A percentile compares a stretch with the other conserved stretches of the same genome.
Evolutionary conservation across 1,140 invertebrate genomes (phyloP).

Genomic region (Acromyrmex heyeri): DNA sequence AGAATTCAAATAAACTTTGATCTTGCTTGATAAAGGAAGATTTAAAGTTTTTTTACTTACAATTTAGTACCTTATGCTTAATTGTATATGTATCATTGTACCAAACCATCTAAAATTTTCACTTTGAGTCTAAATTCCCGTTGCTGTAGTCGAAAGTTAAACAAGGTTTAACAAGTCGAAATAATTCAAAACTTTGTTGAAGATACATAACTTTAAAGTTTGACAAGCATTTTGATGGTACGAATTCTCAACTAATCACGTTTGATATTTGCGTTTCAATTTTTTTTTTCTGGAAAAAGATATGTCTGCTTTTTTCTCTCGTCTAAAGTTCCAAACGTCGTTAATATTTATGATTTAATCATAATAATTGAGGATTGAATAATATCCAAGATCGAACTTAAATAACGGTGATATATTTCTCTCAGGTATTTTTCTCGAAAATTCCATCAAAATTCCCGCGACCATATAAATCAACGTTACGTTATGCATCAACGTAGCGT

Average conservation of each 20-base stretch:
- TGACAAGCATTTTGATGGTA: neutral
- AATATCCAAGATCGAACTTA: neutral
- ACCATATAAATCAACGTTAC: slow-evolving; percentile 40
- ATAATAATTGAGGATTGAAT: neutral
- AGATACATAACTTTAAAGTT: neutral
- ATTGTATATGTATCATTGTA: no score
- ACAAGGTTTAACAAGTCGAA: no score
- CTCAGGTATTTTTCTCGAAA: neutral
- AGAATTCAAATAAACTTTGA: no score
- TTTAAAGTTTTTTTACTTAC: no score
- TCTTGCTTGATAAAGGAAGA: no score
- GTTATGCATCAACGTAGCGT: slow-evolving; percentile 30
- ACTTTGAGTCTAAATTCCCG: no score
- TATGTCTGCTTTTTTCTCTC: neutral
- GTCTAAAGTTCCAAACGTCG: neutral
- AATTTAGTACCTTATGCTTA: no score
- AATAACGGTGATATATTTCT: neutral
- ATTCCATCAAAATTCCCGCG: neutral
- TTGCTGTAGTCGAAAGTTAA: no score
- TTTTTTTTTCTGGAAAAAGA: neutral
- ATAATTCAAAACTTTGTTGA: neutral
- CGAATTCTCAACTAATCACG: neutral
- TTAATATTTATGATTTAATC: neutral
- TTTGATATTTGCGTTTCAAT: neutral
- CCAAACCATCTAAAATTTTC: no score